These are phyloP conservation scores for Neuroscelio doddi DNA, from an alignment of 2,888 invertebrate genomes.

Conservation along the genomic window DNA sequence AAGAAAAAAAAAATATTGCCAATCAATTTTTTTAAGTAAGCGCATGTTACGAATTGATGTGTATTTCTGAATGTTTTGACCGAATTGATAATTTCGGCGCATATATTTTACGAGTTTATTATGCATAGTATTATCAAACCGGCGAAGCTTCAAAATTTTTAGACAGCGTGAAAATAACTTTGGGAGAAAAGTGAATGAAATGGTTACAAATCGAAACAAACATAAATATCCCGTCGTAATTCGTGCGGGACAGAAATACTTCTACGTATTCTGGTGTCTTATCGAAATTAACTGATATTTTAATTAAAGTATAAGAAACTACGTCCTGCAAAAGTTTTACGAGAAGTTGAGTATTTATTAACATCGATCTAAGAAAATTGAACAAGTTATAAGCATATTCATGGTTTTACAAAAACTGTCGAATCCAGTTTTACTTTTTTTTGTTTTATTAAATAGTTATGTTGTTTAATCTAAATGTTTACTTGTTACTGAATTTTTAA, in stretches of 20 bases:
- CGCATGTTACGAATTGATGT: slow-evolving; percentile 10
- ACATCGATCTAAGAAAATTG: too few species aligned
- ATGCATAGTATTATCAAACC: slow-evolving; percentile 27
- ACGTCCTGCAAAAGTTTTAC: slow-evolving; percentile 17
- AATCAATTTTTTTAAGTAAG: not conserved
- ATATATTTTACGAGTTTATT: slow-evolving; percentile 26
- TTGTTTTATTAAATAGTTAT: too few species aligned
- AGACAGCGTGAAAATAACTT: slow-evolving; percentile 12
- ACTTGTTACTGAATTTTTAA: too few species aligned
- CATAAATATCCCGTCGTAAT: slow-evolving; percentile 24
- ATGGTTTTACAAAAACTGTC: too few species aligned
- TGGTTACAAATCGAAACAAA: slow-evolving; percentile 32
- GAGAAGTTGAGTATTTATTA: not conserved
- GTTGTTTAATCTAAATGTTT: too few species aligned
- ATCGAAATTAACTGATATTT: slow-evolving; percentile 64
- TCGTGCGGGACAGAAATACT: slow-evolving; percentile 54
- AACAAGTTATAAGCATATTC: too few species aligned
- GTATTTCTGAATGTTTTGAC: slow-evolving; percentile 10
- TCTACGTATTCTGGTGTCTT: slow-evolving; percentile 69
- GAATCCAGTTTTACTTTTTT: too few species aligned
- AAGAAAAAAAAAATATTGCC: not conserved
- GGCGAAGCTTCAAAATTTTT: slow-evolving; percentile 23
- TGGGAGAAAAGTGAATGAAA: slow-evolving; percentile 17
- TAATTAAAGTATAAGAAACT: slow-evolving; percentile 53
- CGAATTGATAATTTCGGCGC: slow-evolving; percentile 10